A percentile compares a stretch with the other conserved stretches of the same genome.
These are phyloP conservation scores for Sinella curviseta DNA, from an alignment of 1,140 invertebrate species.

Conservation along the genomic window DNA sequence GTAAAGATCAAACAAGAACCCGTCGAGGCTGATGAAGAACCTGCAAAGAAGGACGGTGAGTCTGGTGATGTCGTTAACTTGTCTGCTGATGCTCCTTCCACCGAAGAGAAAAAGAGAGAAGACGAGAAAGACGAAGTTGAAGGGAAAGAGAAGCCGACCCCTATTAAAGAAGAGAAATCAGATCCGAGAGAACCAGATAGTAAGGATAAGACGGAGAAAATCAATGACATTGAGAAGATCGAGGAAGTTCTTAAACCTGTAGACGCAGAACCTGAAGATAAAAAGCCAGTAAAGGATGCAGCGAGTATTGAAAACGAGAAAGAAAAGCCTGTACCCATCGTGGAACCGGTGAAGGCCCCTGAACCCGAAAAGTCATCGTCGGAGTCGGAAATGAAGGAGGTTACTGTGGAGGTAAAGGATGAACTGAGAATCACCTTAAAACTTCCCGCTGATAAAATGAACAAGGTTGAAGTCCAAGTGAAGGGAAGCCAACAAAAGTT, in stretches of 20 bases:
- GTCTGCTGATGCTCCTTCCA: slow-evolving; percentile 38
- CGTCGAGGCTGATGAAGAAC: slow-evolving; percentile 39
- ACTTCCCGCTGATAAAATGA: slow-evolving; percentile 45
- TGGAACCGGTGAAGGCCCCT: background rate
- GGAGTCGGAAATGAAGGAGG: slow-evolving; percentile 42
- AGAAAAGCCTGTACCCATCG: background rate
- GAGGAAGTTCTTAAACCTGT: slow-evolving; percentile 17
- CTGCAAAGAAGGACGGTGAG: slow-evolving; percentile 47
- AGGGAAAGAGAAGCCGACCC: background rate
- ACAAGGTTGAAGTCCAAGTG: slow-evolving; percentile 45
- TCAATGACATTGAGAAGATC: slow-evolving; percentile 28
- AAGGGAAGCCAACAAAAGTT: slow-evolving; percentile 45
- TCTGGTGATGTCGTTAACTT: slow-evolving; percentile 49
- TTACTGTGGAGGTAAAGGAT: slow-evolving; percentile 47
- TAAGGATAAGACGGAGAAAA: slow-evolving; percentile 37
- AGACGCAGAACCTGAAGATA: slow-evolving; percentile 39
- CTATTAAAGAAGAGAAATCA: slow-evolving; percentile 38
- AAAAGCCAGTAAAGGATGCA: background rate
- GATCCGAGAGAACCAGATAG: slow-evolving; percentile 40
- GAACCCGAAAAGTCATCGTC: background rate
- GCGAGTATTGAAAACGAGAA: slow-evolving; percentile 33
- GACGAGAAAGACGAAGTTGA: slow-evolving; percentile 36
- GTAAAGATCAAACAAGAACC: slow-evolving; percentile 8
- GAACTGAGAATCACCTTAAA: slow-evolving; percentile 49
- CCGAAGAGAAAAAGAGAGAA: background rate